phyloP scores from a whole-genome alignment of 2,113 vertebrate genomes.

The Rhinoderma darwinii region DNA sequence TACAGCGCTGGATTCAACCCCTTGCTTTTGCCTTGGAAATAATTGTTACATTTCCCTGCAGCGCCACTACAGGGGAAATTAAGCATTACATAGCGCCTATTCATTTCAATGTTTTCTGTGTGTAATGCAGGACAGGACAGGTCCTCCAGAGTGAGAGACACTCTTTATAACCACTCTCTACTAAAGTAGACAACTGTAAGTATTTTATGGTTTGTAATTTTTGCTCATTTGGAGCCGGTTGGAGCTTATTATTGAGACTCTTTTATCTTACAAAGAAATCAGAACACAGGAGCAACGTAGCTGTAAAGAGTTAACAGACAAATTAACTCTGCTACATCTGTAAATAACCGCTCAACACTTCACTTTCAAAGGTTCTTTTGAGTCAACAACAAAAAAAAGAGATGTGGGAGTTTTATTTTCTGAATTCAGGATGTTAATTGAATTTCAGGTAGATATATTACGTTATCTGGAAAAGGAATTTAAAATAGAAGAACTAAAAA shows the following conservation, averaged over 20 bases:
- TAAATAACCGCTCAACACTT: neutral
- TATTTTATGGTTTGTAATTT: neutral
- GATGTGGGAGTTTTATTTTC: neutral
- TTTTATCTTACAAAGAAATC: no score
- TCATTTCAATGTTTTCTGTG: no score
- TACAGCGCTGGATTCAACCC: no score
- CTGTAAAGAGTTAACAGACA: neutral
- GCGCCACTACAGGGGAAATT: no score
- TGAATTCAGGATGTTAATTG: slow-evolving; percentile 23
- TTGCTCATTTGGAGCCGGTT: neutral
- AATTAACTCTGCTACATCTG: neutral
- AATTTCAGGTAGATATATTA: slow-evolving; percentile 42
- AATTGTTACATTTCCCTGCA: no score
- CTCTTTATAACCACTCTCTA: no score
- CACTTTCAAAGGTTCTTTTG: neutral
- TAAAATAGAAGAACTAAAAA: slow-evolving; percentile 46
- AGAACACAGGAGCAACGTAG: neutral
- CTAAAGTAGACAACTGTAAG: no score
- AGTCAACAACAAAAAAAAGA: neutral
- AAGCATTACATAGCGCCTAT: no score
- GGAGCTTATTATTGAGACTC: neutral
- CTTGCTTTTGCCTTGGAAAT: no score
- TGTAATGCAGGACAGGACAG: no score
- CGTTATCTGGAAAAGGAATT: slow-evolving; percentile 45
- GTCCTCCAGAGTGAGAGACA: no score